A percentile compares a stretch with the other conserved stretches of the same genome.
phyloP scores from a whole-genome alignment of 2,888 invertebrate genomes.

The Xestia ashworthii region DNA sequence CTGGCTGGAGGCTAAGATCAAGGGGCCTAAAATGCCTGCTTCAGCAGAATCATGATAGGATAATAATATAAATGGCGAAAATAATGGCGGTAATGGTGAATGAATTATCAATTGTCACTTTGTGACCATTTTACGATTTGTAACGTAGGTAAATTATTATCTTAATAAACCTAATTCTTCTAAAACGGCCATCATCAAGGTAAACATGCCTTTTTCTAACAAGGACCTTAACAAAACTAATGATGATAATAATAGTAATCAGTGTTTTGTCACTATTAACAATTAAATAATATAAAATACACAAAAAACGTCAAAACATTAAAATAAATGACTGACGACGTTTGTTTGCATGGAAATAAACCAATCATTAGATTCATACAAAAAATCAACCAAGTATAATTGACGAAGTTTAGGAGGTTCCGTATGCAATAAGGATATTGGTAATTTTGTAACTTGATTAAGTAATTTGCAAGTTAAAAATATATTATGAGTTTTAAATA shows the following conservation, averaged over 20 bases:
- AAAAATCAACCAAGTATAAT: neutral
- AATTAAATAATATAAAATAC: neutral
- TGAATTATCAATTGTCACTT: too few species aligned
- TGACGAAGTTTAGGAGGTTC: slow-evolving; percentile 26
- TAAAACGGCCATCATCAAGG: too few species aligned
- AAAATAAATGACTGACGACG: slow-evolving; percentile 17
- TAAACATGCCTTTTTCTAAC: neutral
- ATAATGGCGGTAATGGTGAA: too few species aligned
- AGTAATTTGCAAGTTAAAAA: neutral
- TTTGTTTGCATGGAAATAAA: slow-evolving; percentile 25
- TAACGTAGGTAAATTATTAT: too few species aligned
- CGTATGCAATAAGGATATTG: slow-evolving; percentile 17
- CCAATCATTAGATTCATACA: slow-evolving; percentile 19
- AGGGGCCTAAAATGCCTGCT: too few species aligned
- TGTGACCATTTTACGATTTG: too few species aligned
- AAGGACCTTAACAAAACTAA: neutral
- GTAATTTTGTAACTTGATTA: neutral
- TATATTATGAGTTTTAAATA: neutral
- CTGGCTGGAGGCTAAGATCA: too few species aligned
- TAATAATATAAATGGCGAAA: too few species aligned
- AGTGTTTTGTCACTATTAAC: neutral
- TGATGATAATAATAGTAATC: neutral
- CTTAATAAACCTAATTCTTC: too few species aligned
- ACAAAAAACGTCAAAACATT: slow-evolving; percentile 1
- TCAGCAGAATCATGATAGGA: too few species aligned